phyloP scores from a whole-genome alignment of 2,113 vertebrate genomes.

The Chamaetylas fuelleborni region DNA sequence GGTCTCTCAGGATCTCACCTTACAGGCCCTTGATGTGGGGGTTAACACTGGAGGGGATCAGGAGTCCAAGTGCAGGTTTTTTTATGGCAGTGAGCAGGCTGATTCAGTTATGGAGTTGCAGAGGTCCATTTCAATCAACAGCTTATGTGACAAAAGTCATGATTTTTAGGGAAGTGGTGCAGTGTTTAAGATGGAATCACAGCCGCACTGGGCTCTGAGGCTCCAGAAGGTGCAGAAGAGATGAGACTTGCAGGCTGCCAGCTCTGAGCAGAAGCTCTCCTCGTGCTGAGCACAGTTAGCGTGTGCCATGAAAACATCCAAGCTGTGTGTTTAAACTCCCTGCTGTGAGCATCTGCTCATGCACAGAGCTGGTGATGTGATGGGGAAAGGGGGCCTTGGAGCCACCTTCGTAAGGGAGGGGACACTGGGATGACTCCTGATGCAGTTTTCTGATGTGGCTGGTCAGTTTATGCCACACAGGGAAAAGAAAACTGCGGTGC shows the following conservation, averaged over 20 bases:
- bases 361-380: neutral
- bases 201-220: neutral
- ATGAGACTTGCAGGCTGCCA: slow-evolving; percentile 8
- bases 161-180: neutral
- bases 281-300: neutral
- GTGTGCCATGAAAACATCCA: neutral
- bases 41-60: neutral
- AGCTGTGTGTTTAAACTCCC: slow-evolving; percentile 26
- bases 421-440: neutral
- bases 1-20: neutral
- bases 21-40: neutral
- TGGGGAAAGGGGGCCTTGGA: neutral
- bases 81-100: neutral
- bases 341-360: slow-evolving; percentile 34
- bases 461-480: neutral
- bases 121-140: neutral
- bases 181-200: neutral
- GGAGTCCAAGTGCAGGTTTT: neutral
- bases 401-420: neutral
- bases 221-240: neutral
- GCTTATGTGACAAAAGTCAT: neutral
- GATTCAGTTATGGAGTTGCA: neutral
- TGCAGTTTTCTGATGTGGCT: neutral
- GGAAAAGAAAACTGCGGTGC: neutral
- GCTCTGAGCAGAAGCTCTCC: neutral